Evolutionary conservation across 1,140 invertebrate genomes (phyloP), one percentile per base, ranked within the genome.

Genomic region (Scylla paramamosain): DNA sequence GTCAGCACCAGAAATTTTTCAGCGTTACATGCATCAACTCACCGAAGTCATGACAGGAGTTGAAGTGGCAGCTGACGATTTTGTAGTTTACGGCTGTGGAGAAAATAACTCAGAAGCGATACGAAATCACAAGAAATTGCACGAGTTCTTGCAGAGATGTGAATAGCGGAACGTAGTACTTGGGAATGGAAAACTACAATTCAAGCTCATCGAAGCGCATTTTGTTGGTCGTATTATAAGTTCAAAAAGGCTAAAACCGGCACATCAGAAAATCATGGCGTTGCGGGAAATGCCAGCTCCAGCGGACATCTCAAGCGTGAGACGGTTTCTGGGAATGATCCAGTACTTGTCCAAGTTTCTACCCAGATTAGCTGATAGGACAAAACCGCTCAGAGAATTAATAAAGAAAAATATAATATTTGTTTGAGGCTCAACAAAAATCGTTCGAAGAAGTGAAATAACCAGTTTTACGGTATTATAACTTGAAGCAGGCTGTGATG

Each of bases 81-180:
- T 91, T 39, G 67, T 91, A n/a, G 89, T 91, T 4, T 91, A 91
- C 67, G 89, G 89, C 48, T 91, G 89, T 91, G 39, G 39, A 14
- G 67, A 59, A 20, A 91, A 20, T 48, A n/a, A 48, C n/a, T 45
- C 6, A 28, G 89, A 91, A 59, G 89, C 89, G 12, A 32, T 91
- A 25, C 4, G 20, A 31, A 52, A 91, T 31, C 89, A 91, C 67
- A 12, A 52, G 6, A 91, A 91, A 28, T 52, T 91, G 45, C 45
- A 91, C 39, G 12, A 48, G n/a, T 48, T 91, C 67, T 59, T 91
- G 28, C 39, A 12, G 4, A n/a, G n/a, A 48, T 91, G 32, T 8
- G n/a, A 59, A 52, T 16, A 48, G 89, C 45, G 10, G 20, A 4
- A 91, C 67, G 89, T 91, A 52, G n/a, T 91, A n/a, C 3, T 28